Evolutionary conservation across 2,888 invertebrate species (phyloP).

Genomic region (Andricus curvator): DNA sequence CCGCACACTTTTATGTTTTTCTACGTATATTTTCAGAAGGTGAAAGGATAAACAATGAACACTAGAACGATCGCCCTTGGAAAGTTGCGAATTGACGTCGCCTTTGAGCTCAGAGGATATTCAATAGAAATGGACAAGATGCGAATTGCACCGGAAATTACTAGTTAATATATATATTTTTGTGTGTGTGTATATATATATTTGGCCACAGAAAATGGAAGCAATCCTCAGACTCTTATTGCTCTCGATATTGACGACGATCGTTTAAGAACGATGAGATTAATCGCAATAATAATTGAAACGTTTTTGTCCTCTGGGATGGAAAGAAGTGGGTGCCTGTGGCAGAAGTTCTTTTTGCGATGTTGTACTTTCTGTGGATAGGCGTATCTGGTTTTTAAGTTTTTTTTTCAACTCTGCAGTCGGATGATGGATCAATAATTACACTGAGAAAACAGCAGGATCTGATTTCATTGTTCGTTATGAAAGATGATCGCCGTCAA

Average conservation of each 20-base stretch:
- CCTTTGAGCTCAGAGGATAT: conserved; percentile 25
- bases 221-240: conserved; percentile 38
- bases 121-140: conserved; percentile 28
- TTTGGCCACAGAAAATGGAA: conserved; percentile 41
- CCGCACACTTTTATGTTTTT: conserved; percentile 7
- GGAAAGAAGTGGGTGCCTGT: conserved; percentile 19
- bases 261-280: conserved; percentile 35
- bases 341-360: conserved; percentile 37
- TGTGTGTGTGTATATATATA: conserved; percentile 15
- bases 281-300: conserved; percentile 36
- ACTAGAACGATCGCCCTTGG: conserved; percentile 6
- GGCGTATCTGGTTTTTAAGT: conserved; percentile 40
- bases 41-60: conserved; percentile 19
- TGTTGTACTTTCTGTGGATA: conserved; percentile 36
- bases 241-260: conserved; percentile 23
- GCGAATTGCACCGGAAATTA: conserved; percentile 15
- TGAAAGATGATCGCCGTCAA: conserved; percentile 30
- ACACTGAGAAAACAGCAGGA: conserved; percentile 48
- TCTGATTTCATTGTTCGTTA: conserved; percentile 44
- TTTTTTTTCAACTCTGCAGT: conserved; percentile 43
- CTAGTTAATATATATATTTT: neutral
- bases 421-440: conserved; percentile 51
- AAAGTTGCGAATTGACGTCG: conserved; percentile 14
- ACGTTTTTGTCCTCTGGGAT: conserved; percentile 26
- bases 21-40: conserved; percentile 6